These are phyloP conservation scores for Luffia ferchaultella DNA, from an alignment of 2,888 invertebrate genomes.

Conservation along the genomic window DNA sequence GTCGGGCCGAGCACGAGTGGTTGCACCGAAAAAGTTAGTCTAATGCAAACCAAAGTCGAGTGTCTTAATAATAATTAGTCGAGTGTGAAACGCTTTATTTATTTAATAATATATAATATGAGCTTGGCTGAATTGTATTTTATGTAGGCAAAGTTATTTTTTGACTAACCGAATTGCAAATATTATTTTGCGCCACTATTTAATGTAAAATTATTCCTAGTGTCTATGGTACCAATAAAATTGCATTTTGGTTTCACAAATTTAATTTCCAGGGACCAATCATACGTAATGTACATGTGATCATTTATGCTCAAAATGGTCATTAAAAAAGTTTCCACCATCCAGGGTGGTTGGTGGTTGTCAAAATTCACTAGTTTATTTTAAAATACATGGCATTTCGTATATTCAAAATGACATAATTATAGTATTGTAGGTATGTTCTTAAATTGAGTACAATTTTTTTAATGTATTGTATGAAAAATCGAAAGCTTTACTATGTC, in stretches of 20 bases:
- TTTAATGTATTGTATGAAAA: no score
- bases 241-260: not conserved
- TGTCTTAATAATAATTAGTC: conserved; percentile 43
- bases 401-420: no score
- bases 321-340: no score
- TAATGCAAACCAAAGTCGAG: conserved; percentile 57
- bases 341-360: no score
- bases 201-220: not conserved
- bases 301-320: no score
- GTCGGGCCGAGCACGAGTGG: not conserved
- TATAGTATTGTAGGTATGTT: no score
- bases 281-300: conserved; percentile 3
- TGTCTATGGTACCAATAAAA: not conserved
- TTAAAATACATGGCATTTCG: no score
- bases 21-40: conserved; percentile 27
- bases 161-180: not conserved
- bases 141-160: not conserved
- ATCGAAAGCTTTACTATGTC: no score
- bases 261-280: not conserved
- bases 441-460: no score
- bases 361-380: no score
- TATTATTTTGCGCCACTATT: not conserved
- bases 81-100: conserved; percentile 64
- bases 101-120: conserved; percentile 20
- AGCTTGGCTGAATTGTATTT: not conserved